phyloP scores from a whole-genome alignment of 2,113 vertebrate species.

The Peromyscus californicus region DNA sequence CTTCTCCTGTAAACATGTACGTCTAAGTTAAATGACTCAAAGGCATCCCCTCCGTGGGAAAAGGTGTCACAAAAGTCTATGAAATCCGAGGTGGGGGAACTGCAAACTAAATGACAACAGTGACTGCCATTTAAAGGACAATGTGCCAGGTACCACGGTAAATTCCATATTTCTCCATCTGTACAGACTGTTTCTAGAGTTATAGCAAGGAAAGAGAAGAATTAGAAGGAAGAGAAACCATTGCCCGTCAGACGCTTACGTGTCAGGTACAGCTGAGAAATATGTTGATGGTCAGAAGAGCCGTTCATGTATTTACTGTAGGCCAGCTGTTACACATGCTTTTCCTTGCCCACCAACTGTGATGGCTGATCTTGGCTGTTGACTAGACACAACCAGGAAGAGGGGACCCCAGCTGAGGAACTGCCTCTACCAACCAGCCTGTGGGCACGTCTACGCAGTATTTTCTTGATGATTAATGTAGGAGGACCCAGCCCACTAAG shows the following conservation, averaged over 20 bases:
- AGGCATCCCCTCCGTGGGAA: neutral
- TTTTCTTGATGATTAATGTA: neutral
- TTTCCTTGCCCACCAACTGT: neutral
- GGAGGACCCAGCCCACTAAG: neutral
- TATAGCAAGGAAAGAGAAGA: neutral
- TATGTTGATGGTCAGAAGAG: rapidly evolving
- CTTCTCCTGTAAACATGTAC: neutral
- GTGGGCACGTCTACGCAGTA: neutral
- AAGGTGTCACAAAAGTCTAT: neutral
- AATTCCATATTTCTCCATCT: neutral
- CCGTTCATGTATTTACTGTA: too few relatives aligned
- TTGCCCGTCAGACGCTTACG: neutral
- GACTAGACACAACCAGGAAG: neutral
- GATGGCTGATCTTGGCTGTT: neutral
- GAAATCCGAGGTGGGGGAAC: neutral
- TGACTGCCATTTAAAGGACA: neutral
- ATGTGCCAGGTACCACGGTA: neutral
- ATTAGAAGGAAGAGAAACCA: neutral
- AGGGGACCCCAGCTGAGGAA: neutral
- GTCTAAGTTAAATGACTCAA: neutral
- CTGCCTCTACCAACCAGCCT: neutral
- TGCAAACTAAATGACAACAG: neutral
- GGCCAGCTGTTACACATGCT: rapidly evolving
- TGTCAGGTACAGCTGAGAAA: neutral
- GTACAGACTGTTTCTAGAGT: neutral